Evolutionary conservation across 2,888 invertebrate genomes (phyloP).

Genomic region (Neocrepidodera transversa): DNA sequence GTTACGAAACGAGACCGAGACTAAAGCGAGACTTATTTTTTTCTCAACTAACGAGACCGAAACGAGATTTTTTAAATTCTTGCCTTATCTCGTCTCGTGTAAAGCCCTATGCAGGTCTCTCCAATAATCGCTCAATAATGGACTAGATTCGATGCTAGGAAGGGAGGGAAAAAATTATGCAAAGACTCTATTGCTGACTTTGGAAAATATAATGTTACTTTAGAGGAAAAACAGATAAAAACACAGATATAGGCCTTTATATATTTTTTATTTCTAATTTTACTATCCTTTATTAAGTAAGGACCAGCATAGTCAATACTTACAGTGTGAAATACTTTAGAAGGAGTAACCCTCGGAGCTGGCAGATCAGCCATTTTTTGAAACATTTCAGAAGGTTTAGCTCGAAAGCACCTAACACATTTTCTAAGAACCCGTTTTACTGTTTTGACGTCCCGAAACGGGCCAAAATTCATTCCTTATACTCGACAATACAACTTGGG

Average conservation of each 20-base stretch:
- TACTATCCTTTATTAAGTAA: not conserved
- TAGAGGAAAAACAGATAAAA: not conserved
- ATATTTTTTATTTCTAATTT: not conserved
- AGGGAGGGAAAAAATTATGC: too few species aligned
- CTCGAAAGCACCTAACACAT: slow-evolving; percentile 1
- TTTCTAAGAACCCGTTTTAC: not conserved
- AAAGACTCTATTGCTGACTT: too few species aligned
- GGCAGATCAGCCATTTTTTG: slow-evolving; percentile 1
- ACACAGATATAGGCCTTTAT: not conserved
- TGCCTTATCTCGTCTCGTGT: too few species aligned
- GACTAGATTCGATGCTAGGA: too few species aligned
- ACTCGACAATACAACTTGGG: not conserved
- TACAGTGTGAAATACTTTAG: not conserved
- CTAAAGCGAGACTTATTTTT: too few species aligned
- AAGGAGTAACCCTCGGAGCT: not conserved
- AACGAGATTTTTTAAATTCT: too few species aligned
- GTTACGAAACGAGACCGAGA: too few species aligned
- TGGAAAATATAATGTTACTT: too few species aligned
- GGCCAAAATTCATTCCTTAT: not conserved
- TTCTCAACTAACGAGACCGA: too few species aligned
- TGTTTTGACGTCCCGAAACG: not conserved
- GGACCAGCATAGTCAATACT: not conserved
- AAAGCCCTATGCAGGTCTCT: too few species aligned
- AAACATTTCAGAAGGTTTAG: not conserved
- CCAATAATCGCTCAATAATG: too few species aligned